Evolutionary conservation across 1,140 invertebrate species (phyloP), one percentile per base, ranked within the genome.

Genomic region (Papilio xuthus): DNA sequence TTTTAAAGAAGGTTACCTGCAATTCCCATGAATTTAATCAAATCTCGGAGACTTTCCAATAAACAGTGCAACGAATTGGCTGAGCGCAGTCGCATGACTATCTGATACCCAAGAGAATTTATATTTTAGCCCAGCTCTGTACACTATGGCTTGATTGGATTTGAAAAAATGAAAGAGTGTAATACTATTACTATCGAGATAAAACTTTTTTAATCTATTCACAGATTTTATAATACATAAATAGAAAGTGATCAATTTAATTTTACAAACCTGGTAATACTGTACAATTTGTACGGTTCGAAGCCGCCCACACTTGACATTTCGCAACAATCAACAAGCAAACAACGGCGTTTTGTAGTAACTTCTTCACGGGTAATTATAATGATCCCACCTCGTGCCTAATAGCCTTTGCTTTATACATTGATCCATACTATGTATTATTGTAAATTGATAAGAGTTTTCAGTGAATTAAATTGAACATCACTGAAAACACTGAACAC

Each of bases 291-390:
- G 56, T 10, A n/a, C 18, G 10, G 20, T 60, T 60, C 10, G 26
- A 60, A 60, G 23, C 56, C 56, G 23, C 56, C 56, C 56, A 60
- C 56, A 60, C 56, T 60, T 60, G 56, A 60, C 56, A 60, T 60
- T 60, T 60, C 56, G 56, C 23, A 13, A 60, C 56, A 60, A 60
- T 60, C 56, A 60, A 60, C 56, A 60, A 60, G 20, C 23, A 26
- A 60, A 60, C 56, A 60, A 60, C 56, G 12, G 26, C 56, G 56
- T 60, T 60, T 60, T 60, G 56, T 60, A 23, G 20, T 23, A 53
- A 53, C 50, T 53, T 53, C 7, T 20, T 53, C 1, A 53, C 50
- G 50, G 50, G 18, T 20, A 53, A 53, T 53, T 53, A 53, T n/a
- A 53, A 53, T 53, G 56, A 60, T 60, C 56, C 23, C 10, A n/a